Evolutionary conservation across 2,113 vertebrate genomes (phyloP).

Genomic region (Rhabdornis inornatus): DNA sequence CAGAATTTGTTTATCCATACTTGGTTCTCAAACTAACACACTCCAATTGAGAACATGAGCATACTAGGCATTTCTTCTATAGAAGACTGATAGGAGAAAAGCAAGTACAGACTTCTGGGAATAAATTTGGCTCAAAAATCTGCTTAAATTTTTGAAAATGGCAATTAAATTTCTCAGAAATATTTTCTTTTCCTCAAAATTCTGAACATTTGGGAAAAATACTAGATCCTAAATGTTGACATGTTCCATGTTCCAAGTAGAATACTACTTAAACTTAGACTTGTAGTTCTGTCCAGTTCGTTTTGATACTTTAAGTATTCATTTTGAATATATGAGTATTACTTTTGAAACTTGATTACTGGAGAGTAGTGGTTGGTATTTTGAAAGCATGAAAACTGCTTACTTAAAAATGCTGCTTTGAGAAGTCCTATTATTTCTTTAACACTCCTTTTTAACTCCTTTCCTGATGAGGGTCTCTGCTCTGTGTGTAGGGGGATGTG

Average conservation of each 20-base stretch:
- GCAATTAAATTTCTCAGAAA: background rate
- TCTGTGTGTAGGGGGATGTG: background rate
- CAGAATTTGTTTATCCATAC: background rate
- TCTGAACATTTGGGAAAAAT: background rate
- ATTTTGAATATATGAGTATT: background rate
- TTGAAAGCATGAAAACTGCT: background rate
- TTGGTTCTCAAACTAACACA: background rate
- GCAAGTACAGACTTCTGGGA: background rate
- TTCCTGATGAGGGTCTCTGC: fast-evolving
- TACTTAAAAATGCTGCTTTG: background rate
- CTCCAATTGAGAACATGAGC: fast-evolving
- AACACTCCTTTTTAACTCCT: background rate
- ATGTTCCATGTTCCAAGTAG: background rate
- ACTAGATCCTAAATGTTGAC: background rate
- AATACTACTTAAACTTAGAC: background rate
- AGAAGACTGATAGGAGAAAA: background rate
- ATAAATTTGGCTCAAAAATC: background rate
- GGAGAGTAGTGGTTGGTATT: too few species aligned
- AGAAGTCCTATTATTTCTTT: background rate
- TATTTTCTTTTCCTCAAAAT: background rate
- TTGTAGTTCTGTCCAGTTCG: background rate
- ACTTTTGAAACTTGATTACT: background rate
- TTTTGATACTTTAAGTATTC: background rate
- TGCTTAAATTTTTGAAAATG: background rate
- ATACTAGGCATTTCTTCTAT: background rate